A percentile compares a stretch with the other conserved stretches of the same genome.
phyloP scores from a whole-genome alignment of 2,113 vertebrate species.

The Pachycephala philippinensis region DNA sequence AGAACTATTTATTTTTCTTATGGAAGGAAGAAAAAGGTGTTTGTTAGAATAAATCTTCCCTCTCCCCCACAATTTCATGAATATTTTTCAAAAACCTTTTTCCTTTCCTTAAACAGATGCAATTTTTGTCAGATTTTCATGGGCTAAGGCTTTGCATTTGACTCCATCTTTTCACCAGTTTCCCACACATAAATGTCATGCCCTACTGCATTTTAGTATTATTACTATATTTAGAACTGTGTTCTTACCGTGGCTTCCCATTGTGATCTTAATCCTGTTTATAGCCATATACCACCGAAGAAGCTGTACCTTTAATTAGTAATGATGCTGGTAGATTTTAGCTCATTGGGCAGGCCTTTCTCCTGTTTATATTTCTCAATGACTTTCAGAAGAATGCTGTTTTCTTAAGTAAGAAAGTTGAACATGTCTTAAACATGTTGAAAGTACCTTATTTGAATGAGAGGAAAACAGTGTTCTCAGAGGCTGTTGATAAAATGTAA shows the following conservation, averaged over 20 bases:
- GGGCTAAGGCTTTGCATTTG: background rate
- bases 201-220: background rate
- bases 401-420: background rate
- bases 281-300: fast-evolving
- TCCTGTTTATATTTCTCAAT: background rate
- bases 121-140: background rate
- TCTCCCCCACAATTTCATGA: fast-evolving
- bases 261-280: background rate
- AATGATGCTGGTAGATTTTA: background rate
- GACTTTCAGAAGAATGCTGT: background rate
- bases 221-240: background rate
- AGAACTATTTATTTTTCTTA: background rate
- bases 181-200: background rate
- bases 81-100: background rate
- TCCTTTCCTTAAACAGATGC: background rate
- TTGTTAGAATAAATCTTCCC: background rate
- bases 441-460: background rate
- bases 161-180: background rate
- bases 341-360: background rate
- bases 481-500: background rate
- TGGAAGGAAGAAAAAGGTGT: background rate
- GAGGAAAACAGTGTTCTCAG: background rate
- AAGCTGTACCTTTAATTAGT: background rate
- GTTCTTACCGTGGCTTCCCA: background rate
- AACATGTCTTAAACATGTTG: background rate